Percentiles rank a stretch among this genome's conserved stretches.
phyloP scores from a whole-genome alignment of 2,113 vertebrate species.

The Leptosomus discolor region DNA sequence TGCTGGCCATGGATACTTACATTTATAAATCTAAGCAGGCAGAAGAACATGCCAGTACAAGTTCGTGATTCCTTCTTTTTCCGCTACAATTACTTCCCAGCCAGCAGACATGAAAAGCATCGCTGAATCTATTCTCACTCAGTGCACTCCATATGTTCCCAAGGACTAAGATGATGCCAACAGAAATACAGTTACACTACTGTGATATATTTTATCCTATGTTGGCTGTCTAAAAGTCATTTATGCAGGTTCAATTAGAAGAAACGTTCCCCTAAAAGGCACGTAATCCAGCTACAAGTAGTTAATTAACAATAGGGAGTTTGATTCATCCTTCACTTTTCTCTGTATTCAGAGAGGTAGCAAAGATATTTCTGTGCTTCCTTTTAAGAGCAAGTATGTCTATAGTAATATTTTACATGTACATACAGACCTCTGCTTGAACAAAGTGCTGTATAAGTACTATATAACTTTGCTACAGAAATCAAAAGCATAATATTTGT shows the following conservation, averaged over 20 bases:
- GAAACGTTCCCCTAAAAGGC: not conserved
- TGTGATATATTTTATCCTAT: not conserved
- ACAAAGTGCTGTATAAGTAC: not conserved
- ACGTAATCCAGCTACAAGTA: not conserved
- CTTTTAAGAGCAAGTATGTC: not conserved
- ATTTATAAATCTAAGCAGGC: not conserved
- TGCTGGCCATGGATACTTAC: not conserved
- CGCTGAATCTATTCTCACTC: slow-evolving; percentile 40
- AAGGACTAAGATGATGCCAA: not conserved
- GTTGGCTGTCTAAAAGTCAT: not conserved
- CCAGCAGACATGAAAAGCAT: slow-evolving; percentile 16
- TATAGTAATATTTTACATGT: not conserved
- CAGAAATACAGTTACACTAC: not conserved
- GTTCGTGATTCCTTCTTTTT: slow-evolving; percentile 35
- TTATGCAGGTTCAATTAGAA: not conserved
- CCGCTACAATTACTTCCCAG: slow-evolving; percentile 19
- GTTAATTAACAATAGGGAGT: not conserved
- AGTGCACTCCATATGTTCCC: slow-evolving; percentile 11
- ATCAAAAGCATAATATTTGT: not conserved
- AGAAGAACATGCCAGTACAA: slow-evolving; percentile 25
- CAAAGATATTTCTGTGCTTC: not conserved
- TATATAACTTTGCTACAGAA: not conserved
- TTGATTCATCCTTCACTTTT: not conserved
- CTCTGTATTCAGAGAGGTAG: not conserved
- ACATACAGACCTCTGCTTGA: not conserved